Percentiles rank a stretch among this genome's conserved stretches.
Evolutionary conservation across 1,140 invertebrate species (phyloP).

Genomic region (Diachasmimorpha longicaudata): DNA sequence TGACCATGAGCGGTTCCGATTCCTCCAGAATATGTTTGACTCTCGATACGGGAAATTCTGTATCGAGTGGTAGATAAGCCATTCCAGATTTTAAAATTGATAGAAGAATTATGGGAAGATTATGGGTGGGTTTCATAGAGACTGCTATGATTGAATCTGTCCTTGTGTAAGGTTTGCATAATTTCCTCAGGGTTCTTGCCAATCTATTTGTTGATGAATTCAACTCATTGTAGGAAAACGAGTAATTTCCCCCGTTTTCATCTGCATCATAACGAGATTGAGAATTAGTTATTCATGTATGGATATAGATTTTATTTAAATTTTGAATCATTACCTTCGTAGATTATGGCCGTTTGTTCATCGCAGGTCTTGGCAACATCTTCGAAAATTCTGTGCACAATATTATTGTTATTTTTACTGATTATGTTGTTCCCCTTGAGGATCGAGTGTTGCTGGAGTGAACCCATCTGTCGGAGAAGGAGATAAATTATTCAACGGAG

Average conservation of each 20-base stretch:
- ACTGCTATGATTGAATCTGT: constrained; percentile 73
- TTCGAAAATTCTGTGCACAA: constrained; percentile 65
- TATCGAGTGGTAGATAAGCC: constrained; percentile 82
- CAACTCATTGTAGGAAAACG: constrained; percentile 67
- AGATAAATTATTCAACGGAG: neutral
- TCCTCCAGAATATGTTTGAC: constrained; percentile 80
- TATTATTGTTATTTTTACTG: constrained; percentile 50
- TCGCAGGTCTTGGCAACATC: constrained; percentile 47
- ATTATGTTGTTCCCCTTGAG: constrained; percentile 63
- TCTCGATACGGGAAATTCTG: constrained; percentile 74
- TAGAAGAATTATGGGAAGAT: constrained; percentile 72
- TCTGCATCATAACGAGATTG: constrained; percentile 45
- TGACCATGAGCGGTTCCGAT: constrained; percentile 72
- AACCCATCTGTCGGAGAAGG: constrained; percentile 67
- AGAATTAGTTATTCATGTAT: neutral
- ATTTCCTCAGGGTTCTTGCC: constrained; percentile 64
- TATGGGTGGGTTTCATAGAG: constrained; percentile 76
- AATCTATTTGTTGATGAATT: constrained; percentile 68
- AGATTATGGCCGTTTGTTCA: constrained; percentile 65
- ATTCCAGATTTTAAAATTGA: constrained; percentile 82
- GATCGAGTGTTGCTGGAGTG: constrained; percentile 69
- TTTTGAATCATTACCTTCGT: constrained; percentile 54
- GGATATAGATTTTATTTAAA: neutral
- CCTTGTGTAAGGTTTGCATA: constrained; percentile 59
- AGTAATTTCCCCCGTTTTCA: constrained; percentile 50